Evolutionary conservation across 2,113 vertebrate genomes (phyloP).

Genomic region (Chionodraco myersi): DNA sequence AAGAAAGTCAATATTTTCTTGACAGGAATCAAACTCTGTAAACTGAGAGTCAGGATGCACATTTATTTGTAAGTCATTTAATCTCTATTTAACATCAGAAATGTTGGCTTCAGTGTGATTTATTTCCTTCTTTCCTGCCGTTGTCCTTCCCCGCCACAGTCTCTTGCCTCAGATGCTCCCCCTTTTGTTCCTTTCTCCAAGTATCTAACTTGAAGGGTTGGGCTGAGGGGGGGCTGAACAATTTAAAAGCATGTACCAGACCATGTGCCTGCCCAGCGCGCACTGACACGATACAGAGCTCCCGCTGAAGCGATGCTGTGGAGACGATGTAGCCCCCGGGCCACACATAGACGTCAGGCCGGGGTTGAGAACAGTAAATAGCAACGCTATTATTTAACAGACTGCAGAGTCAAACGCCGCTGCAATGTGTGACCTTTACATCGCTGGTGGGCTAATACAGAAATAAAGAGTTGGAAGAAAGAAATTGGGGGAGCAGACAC

Average conservation of each 20-base stretch:
- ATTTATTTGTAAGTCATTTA: constrained; percentile 14
- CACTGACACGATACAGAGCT: constrained; percentile 40
- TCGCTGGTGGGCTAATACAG: constrained; percentile 68
- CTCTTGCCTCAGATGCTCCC: not conserved
- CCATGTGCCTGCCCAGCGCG: constrained; percentile 33
- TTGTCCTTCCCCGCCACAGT: not conserved
- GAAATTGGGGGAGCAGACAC: constrained; percentile 35
- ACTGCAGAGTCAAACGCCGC: constrained; percentile 64
- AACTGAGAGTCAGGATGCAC: not conserved
- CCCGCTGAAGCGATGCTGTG: constrained; percentile 40
- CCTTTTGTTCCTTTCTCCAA: constrained; percentile 8
- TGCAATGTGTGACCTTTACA: constrained; percentile 74
- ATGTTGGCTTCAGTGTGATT: not conserved
- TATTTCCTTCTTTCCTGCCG: not conserved
- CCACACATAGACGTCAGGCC: constrained; percentile 41
- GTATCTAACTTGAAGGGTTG: constrained; percentile 18
- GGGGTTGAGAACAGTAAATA: constrained; percentile 69
- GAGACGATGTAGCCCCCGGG: constrained; percentile 62
- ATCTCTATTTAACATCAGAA: constrained; percentile 3
- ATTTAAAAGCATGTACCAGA: constrained; percentile 37
- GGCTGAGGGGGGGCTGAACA: constrained; percentile 13
- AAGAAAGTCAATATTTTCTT: constrained; percentile 33
- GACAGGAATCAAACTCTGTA: constrained; percentile 4
- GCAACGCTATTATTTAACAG: constrained; percentile 69
- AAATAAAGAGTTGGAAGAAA: constrained; percentile 51